Evolutionary conservation across 1,140 invertebrate genomes (phyloP).

Genomic region (Nylanderia fulva): DNA sequence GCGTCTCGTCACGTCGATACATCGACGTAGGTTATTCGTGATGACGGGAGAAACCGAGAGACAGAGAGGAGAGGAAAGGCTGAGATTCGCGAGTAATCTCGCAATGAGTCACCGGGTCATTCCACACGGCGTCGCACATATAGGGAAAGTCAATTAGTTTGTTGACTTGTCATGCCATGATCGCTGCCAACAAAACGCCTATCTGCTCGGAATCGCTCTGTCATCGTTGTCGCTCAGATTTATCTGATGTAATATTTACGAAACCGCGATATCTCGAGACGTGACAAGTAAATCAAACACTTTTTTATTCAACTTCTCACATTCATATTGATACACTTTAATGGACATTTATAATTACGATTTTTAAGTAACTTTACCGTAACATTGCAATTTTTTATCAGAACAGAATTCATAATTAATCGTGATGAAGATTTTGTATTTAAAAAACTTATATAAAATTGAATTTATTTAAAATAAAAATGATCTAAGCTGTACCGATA

Average conservation of each 20-base stretch:
- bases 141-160: conserved; percentile 73
- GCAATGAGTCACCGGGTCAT: conserved; percentile 69
- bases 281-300: background rate
- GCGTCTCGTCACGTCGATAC: background rate
- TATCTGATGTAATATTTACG: conserved; percentile 39
- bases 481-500: background rate
- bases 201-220: conserved; percentile 40
- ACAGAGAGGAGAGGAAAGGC: conserved; percentile 21
- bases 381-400: background rate
- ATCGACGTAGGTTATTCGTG: conserved; percentile 43
- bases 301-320: background rate
- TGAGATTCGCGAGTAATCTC: conserved; percentile 56
- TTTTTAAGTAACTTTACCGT: background rate
- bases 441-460: background rate
- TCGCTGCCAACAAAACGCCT: conserved; percentile 62
- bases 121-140: conserved; percentile 50
- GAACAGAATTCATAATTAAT: background rate
- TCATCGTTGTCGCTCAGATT: conserved; percentile 10
- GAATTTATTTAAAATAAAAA: background rate
- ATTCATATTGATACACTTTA: background rate
- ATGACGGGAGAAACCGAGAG: conserved; percentile 5
- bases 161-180: conserved; percentile 69
- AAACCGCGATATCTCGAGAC: conserved; percentile 15
- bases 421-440: background rate
- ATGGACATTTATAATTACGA: background rate